Percentiles rank a stretch among this genome's conserved stretches.
Conservation (phyloP, 2,113 vertebrate species). For the Dicentrarchus labrax region DNA sequence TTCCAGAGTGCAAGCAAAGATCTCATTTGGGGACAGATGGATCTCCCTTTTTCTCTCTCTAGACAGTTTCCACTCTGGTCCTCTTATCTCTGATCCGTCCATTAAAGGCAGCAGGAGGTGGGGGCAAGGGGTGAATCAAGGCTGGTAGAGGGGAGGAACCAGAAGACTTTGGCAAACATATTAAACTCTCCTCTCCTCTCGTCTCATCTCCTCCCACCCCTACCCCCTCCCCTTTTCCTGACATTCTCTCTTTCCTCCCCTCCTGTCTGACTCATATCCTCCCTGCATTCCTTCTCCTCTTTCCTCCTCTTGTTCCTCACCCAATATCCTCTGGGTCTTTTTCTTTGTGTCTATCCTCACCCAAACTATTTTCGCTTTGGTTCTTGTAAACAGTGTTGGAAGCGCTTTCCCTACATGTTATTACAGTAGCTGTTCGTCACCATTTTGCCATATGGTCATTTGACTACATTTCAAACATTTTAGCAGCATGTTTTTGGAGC, state of each 20-base stretch:
- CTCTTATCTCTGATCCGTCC: slow-evolving; percentile 34
- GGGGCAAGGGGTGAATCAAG: slow-evolving; percentile 8
- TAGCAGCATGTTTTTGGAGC: background rate
- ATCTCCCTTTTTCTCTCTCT: slow-evolving; percentile 27
- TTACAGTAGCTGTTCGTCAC: background rate
- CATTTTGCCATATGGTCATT: slow-evolving; percentile 1
- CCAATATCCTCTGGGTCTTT: slow-evolving; percentile 28
- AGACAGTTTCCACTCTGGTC: slow-evolving; percentile 29
- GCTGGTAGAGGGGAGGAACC: slow-evolving; percentile 22
- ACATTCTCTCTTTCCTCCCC: slow-evolving; percentile 35
- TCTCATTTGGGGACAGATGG: slow-evolving; percentile 46
- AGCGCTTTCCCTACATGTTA: background rate
- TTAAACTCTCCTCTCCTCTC: slow-evolving; percentile 4
- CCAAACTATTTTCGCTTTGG: slow-evolving; percentile 10
- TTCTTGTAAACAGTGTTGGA: slow-evolving; percentile 11
- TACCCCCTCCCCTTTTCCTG: slow-evolving; percentile 18
- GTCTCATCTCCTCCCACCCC: background rate
- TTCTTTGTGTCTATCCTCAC: slow-evolving; percentile 9
- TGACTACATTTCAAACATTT: background rate
- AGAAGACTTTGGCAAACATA: slow-evolving; percentile 4
- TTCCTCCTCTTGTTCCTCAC: slow-evolving; percentile 45
- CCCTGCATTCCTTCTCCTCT: slow-evolving; percentile 43
- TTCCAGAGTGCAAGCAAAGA: slow-evolving; percentile 7
- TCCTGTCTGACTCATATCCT: slow-evolving; percentile 66
- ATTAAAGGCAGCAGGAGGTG: slow-evolving; percentile 15